Conservation (phyloP, 2,888 invertebrate species). For the Germaria angustata region DNA sequence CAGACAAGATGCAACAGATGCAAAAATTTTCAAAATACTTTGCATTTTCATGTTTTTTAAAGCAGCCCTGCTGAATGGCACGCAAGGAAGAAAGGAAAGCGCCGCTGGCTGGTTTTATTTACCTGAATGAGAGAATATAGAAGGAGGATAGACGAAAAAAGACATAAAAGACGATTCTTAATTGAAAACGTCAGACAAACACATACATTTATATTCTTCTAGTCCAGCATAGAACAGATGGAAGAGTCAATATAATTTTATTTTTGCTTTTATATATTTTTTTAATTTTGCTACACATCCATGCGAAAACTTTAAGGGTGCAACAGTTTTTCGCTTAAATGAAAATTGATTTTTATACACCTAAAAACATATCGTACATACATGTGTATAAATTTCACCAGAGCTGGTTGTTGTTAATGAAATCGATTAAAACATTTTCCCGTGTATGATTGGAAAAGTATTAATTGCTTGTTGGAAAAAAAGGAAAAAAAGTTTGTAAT, state of each 20-base stretch:
- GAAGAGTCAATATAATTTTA: background rate
- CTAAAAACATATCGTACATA: too few species aligned
- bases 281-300: too few species aligned
- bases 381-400: too few species aligned
- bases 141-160: background rate
- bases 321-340: background rate
- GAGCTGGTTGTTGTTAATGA: too few species aligned
- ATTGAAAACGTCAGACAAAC: constrained; percentile 39
- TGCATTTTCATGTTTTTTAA: background rate
- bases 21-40: constrained; percentile 23
- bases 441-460: background rate
- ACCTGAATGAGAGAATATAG: background rate
- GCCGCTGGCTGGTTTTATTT: background rate
- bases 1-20: constrained; percentile 51
- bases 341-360: background rate
- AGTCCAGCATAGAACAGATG: background rate
- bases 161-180: background rate
- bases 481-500: background rate
- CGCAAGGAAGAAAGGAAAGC: background rate
- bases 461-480: too few species aligned
- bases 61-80: background rate
- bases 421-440: background rate
- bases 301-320: background rate
- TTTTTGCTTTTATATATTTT: background rate
- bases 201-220: background rate